Evolutionary conservation across 2,113 vertebrate genomes (phyloP).

Genomic region (Eleginops maclovinus): DNA sequence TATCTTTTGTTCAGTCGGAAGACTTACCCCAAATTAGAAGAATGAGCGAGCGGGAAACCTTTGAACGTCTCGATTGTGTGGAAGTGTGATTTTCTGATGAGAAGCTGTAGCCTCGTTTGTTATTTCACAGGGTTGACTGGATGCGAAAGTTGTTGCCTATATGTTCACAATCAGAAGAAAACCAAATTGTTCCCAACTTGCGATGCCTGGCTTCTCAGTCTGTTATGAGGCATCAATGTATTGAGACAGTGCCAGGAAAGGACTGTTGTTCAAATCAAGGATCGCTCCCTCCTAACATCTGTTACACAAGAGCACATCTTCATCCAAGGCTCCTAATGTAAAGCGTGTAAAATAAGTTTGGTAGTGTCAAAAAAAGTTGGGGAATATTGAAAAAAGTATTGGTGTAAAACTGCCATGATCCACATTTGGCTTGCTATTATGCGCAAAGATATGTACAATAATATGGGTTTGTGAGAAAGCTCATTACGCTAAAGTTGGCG

Average conservation of each 20-base stretch:
- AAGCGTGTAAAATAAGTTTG: constrained; percentile 26
- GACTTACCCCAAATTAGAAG: constrained; percentile 62
- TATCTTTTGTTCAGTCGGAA: constrained; percentile 78
- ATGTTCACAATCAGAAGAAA: constrained; percentile 44
- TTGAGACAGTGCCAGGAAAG: constrained; percentile 39
- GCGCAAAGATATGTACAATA: neutral
- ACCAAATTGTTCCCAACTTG: constrained; percentile 42
- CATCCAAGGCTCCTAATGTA: constrained; percentile 7
- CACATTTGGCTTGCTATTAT: constrained; percentile 9
- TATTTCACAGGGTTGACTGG: constrained; percentile 31
- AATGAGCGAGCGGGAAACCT: constrained; percentile 32
- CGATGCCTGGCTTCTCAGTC: constrained; percentile 31
- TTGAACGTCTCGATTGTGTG: constrained; percentile 44
- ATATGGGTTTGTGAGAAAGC: neutral
- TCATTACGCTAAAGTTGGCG: too few species aligned
- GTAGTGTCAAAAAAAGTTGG: neutral
- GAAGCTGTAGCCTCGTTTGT: constrained; percentile 40
- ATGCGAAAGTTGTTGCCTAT: constrained; percentile 17
- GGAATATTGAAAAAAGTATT: constrained; percentile 2
- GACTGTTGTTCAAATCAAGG: constrained; percentile 38
- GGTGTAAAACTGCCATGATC: neutral
- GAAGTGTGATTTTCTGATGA: constrained; percentile 36
- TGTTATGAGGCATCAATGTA: constrained; percentile 1
- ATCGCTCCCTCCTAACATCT: constrained; percentile 48
- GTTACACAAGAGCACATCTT: constrained; percentile 33